These are phyloP conservation scores for Zootoca vivipara DNA, from an alignment of 2,113 vertebrate genomes.

Conservation along the genomic window DNA sequence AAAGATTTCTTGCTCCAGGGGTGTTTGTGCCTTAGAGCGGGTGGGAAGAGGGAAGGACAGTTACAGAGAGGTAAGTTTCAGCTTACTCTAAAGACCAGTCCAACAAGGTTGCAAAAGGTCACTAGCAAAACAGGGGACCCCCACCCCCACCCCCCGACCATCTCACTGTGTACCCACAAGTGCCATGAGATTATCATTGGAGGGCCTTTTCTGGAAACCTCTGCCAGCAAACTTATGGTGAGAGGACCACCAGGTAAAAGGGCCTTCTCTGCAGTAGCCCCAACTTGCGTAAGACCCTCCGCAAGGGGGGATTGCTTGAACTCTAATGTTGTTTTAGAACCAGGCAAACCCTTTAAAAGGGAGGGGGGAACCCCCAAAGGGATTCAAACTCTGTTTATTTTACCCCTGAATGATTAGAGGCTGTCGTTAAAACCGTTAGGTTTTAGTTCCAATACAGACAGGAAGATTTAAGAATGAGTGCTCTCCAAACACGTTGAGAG, in stretches of 20 bases:
- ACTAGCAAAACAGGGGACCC: background rate
- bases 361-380: too few relatives aligned
- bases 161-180: background rate
- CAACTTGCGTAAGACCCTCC: background rate
- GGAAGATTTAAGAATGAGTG: background rate
- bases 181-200: background rate
- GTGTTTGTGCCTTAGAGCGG: constrained; percentile 77
- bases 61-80: background rate
- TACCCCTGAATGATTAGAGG: too few relatives aligned
- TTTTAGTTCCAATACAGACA: background rate
- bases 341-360: background rate
- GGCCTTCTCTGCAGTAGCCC: background rate
- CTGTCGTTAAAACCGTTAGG: background rate
- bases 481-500: background rate
- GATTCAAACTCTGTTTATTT: too few relatives aligned
- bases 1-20: constrained; percentile 90
- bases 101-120: background rate
- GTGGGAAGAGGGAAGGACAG: background rate
- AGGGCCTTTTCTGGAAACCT: background rate
- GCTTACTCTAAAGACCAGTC: accelerated
- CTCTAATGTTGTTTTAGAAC: background rate
- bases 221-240: background rate
- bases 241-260: background rate
- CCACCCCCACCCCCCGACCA: background rate
- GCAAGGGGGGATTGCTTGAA: background rate